phyloP scores from a whole-genome alignment of 2,113 vertebrate genomes.

The Corythornis cristatus region DNA sequence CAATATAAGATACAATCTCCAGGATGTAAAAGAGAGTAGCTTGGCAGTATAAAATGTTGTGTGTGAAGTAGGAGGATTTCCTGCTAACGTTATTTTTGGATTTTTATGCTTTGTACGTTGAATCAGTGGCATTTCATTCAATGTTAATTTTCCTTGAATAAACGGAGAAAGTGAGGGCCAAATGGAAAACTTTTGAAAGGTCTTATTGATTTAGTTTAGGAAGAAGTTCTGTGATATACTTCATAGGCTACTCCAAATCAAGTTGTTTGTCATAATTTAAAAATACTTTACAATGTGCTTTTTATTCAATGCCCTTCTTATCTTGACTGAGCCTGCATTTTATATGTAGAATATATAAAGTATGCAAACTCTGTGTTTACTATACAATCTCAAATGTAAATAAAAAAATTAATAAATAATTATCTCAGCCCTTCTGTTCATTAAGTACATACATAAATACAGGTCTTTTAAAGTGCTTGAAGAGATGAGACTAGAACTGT shows the following conservation, averaged over 20 bases:
- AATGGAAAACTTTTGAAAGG: neutral
- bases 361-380: neutral
- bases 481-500: neutral
- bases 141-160: neutral
- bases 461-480: neutral
- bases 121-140: constrained; percentile 13
- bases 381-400: neutral
- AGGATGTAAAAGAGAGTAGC: neutral
- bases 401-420: neutral
- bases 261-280: neutral
- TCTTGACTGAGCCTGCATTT: neutral
- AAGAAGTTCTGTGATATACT: neutral
- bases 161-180: neutral
- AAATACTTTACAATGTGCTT: neutral
- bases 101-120: neutral
- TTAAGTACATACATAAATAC: neutral
- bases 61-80: neutral
- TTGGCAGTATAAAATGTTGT: neutral
- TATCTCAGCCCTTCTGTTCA: neutral
- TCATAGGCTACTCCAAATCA: constrained; percentile 4
- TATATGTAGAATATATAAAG: neutral
- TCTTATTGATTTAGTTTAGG: constrained; percentile 1
- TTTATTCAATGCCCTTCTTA: neutral
- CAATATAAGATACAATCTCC: neutral
- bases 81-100: neutral